phyloP scores from a whole-genome alignment of 2,888 invertebrate species.

The Chrysodeixis includens region DNA sequence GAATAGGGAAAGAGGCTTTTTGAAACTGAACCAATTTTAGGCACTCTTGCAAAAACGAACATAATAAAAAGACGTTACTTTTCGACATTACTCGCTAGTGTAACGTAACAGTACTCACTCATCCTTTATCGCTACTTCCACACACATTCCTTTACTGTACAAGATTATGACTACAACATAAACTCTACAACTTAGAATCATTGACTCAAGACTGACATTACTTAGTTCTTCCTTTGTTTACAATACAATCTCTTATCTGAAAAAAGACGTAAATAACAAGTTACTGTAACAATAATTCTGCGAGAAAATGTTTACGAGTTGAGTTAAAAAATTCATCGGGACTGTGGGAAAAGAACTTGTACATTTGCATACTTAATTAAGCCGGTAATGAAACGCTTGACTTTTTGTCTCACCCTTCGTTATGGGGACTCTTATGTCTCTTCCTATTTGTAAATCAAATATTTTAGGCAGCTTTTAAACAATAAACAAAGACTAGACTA shows the following conservation, averaged over 20 bases:
- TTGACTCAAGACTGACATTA: no score
- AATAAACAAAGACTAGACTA: neutral
- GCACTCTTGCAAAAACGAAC: neutral
- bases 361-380: slow-evolving; percentile 59
- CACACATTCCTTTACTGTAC: neutral
- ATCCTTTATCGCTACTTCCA: neutral
- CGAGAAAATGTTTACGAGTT: neutral
- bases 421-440: slow-evolving; percentile 36
- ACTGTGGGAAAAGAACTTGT: slow-evolving; percentile 35
- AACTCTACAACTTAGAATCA: neutral
- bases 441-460: slow-evolving; percentile 38
- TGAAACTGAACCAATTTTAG: neutral
- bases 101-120: neutral
- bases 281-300: slow-evolving; percentile 6
- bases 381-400: slow-evolving; percentile 45
- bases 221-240: neutral
- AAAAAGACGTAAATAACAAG: slow-evolving; percentile 27
- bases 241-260: slow-evolving; percentile 7
- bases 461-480: neutral
- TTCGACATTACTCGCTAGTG: neutral
- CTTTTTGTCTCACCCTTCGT: slow-evolving; percentile 46
- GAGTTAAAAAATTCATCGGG: slow-evolving; percentile 29
- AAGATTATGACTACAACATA: neutral
- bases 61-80: no score
- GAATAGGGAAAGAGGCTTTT: neutral